These are phyloP conservation scores for Stomorhina lunata DNA, from an alignment of 2,888 invertebrate species.

Conservation along the genomic window DNA sequence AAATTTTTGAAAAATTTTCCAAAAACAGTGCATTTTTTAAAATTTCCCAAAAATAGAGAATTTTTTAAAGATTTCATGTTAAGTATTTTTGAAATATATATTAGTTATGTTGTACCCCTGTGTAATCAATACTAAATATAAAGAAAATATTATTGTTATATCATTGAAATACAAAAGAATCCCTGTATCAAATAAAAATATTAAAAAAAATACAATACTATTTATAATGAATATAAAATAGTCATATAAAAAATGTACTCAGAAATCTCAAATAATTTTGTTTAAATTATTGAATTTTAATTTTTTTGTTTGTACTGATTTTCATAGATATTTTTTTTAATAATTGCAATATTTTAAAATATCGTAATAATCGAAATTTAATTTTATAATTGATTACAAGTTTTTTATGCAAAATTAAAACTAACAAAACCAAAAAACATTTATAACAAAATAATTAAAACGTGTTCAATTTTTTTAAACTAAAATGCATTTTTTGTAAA, in stretches of 20 bases:
- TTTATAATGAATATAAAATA: neutral
- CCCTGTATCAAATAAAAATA: neutral
- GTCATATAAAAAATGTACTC: constrained; percentile 2
- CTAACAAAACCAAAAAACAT: constrained; percentile 31
- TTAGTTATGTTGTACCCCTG: too few relatives aligned
- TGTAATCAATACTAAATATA: constrained; percentile 3
- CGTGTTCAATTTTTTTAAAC: constrained; percentile 60
- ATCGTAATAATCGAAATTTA: neutral
- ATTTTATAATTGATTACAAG: constrained; percentile 49
- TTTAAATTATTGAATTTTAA: neutral
- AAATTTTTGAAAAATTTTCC: too few relatives aligned
- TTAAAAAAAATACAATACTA: neutral
- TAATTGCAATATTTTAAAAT: neutral
- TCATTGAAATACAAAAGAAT: neutral
- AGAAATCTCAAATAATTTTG: neutral
- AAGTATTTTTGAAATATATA: too few relatives aligned
- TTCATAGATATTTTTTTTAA: neutral
- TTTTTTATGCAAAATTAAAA: constrained; percentile 27
- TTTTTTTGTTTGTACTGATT: neutral
- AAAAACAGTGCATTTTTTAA: too few relatives aligned
- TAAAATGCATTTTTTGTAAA: constrained; percentile 36
- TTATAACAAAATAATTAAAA: constrained; percentile 42
- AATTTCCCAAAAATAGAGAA: too few relatives aligned
- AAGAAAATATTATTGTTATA: constrained; percentile 10
- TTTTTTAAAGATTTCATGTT: too few relatives aligned